phyloP scores from a whole-genome alignment of 2,797 vertebrate genomes.

The Lophius americanus region DNA sequence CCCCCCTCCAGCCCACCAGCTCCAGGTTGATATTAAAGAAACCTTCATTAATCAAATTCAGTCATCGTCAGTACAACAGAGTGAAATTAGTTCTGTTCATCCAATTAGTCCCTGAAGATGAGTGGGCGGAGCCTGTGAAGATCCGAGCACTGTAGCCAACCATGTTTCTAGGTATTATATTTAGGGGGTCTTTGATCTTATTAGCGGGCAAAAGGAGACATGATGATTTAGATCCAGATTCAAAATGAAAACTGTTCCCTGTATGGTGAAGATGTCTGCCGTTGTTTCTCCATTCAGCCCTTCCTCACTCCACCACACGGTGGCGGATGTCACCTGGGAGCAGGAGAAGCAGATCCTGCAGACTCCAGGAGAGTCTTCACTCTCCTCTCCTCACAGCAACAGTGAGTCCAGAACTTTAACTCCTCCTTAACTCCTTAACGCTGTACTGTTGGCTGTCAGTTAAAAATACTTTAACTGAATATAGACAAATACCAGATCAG shows the following conservation, averaged over 20 bases:
- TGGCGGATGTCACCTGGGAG: conserved; percentile 32
- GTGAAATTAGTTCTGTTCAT: no score
- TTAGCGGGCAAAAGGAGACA: not conserved
- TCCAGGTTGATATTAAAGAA: no score
- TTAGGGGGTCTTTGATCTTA: no score
- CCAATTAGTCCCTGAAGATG: no score
- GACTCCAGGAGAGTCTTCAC: conserved; percentile 20
- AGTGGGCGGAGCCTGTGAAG: no score
- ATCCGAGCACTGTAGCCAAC: no score
- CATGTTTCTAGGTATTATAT: no score
- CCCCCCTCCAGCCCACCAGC: no score
- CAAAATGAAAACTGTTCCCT: not conserved
- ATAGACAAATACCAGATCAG: no score
- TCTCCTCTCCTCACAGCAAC: conserved; percentile 37
- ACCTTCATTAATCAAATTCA: no score
- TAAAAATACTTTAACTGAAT: not conserved
- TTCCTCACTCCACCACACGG: conserved; percentile 58
- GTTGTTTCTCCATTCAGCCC: conserved; percentile 43
- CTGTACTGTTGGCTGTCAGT: no score
- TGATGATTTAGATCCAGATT: not conserved
- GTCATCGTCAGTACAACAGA: no score
- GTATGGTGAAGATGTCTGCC: not conserved
- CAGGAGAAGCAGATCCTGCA: conserved; percentile 16
- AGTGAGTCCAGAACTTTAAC: conserved; percentile 51
- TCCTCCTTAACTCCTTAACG: not conserved